A percentile compares a stretch with the other conserved stretches of the same genome.
Conservation (phyloP, 2,888 invertebrate genomes). For the Caradrina kadenii region DNA sequence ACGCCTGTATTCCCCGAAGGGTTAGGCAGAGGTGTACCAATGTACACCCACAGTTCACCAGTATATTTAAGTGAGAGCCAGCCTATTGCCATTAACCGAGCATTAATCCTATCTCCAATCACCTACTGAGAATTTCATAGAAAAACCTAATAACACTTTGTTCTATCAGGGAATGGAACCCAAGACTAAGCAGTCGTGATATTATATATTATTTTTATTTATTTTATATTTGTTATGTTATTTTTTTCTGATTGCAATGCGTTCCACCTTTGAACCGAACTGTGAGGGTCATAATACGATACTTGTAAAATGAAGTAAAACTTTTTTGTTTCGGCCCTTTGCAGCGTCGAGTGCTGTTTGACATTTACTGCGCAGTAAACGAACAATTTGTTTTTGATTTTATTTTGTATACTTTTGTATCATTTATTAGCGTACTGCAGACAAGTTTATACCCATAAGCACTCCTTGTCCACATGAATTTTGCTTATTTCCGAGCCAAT, state of each 20-base stretch:
- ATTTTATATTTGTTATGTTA: too few species aligned
- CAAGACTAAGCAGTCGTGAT: too few species aligned
- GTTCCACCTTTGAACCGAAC: conserved; percentile 6
- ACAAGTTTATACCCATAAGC: background rate
- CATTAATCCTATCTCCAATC: too few species aligned
- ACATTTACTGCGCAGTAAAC: conserved; percentile 4
- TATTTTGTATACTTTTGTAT: background rate
- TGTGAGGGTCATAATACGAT: background rate
- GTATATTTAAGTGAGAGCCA: too few species aligned
- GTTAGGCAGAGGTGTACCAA: too few species aligned
- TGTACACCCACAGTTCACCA: too few species aligned
- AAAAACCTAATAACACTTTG: too few species aligned
- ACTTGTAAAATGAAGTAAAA: background rate
- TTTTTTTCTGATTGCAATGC: conserved; percentile 5
- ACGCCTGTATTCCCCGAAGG: too few species aligned
- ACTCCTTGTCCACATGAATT: conserved; percentile 3
- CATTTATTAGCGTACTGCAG: background rate
- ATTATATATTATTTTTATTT: too few species aligned
- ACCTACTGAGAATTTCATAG: too few species aligned
- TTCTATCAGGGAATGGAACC: too few species aligned
- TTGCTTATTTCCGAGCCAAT: background rate
- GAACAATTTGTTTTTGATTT: background rate
- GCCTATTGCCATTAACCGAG: too few species aligned
- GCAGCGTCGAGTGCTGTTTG: background rate
- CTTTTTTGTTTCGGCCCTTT: background rate